Evolutionary conservation across 2,113 vertebrate species (phyloP).

Genomic region (Taxidea taxus): DNA sequence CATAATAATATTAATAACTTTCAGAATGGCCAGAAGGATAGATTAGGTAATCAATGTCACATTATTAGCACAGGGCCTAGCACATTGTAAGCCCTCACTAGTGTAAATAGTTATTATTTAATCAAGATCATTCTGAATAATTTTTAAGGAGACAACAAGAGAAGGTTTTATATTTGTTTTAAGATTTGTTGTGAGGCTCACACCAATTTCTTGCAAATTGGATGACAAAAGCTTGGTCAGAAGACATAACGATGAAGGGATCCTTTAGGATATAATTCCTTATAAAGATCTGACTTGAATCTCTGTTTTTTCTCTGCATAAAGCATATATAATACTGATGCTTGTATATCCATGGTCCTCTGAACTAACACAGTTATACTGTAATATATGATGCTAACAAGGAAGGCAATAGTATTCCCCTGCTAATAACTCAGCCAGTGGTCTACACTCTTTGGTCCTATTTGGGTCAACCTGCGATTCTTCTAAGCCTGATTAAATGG

Average conservation of each 20-base stretch:
- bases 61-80: neutral
- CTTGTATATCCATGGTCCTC: no score
- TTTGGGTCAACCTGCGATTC: neutral
- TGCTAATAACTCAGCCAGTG: neutral
- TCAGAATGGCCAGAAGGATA: neutral
- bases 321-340: neutral
- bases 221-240: neutral
- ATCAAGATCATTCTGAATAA: neutral
- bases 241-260: neutral
- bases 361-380: neutral
- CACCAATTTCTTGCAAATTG: neutral
- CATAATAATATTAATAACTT: neutral
- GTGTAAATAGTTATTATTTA: neutral
- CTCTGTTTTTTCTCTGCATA: neutral
- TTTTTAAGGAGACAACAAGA: neutral
- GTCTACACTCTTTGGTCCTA: neutral
- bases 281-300: neutral
- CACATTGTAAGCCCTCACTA: neutral
- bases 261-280: neutral
- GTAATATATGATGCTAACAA: neutral
- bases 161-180: neutral
- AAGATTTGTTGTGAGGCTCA: neutral
- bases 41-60: neutral
- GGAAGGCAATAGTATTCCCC: neutral
- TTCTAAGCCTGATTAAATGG: neutral